Base-by-base conservation (phyloP, 2,888 invertebrate genomes). In the Parasteatoda lunata region DNA sequence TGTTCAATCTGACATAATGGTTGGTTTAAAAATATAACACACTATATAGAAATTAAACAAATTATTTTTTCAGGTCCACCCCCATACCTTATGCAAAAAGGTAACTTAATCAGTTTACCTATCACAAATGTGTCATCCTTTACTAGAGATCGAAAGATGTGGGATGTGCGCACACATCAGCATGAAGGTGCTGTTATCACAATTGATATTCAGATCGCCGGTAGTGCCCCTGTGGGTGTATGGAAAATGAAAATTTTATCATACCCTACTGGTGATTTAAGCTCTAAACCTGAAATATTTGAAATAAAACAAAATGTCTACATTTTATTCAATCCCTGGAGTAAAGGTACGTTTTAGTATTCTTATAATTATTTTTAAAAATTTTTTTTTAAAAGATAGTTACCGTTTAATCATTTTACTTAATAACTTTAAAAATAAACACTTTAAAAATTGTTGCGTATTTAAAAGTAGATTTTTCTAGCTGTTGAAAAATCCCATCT, bases 161-260 rank as follows among this genome's bases (percentile, higher is more conserved):
- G 95, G 95, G 94, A 94, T 86, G 93, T 92, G 5, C 93, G 94
- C 85, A 93, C 94, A 51, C 87, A 89, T 47, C 81, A 89, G 52
- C 78, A 89, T 51, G 86, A 89, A 45, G 89, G 81, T 15, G 84
- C 89, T 30, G 88, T 89, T 47, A 69, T 91, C 15, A 90, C 90
- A 15, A 52, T 91, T 7, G 90, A 91, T 91, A 94, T 97, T 52
- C 95, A 94, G 49, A 94, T 96, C 0, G 94, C 96, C 0, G 94
- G 94, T 0, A 94, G 95, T 85, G 93, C 94, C n/a, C 93, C 94
- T 2, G 95, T 97, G 1, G 96, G 96, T 9, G 94, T 95, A 90
- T 97, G 97, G 97, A 94, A 94, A 78, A 95, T 95, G 0, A 94
- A 94, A 9, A 93, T 96, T 86, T 95, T 95, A 90, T 94, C 94